A percentile compares a stretch with the other conserved stretches of the same genome.
Evolutionary conservation across 2,113 vertebrate species (phyloP).

Genomic region (Daboia siamensis): DNA sequence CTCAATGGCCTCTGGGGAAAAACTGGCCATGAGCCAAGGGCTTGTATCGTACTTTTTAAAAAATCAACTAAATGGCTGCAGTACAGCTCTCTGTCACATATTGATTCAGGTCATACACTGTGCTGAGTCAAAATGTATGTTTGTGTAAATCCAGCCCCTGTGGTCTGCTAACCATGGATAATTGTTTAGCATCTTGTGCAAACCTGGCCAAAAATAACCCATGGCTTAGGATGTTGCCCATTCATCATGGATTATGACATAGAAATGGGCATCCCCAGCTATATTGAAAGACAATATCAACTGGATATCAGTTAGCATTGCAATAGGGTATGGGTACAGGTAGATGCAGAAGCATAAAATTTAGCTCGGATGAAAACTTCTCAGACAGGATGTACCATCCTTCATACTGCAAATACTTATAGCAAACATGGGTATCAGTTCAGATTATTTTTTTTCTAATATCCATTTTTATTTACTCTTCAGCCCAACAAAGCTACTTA

Average conservation of each 20-base stretch:
- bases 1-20: not conserved
- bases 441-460: not conserved
- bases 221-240: not conserved
- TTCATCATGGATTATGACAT: not conserved
- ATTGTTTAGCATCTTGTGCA: not conserved
- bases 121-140: not conserved
- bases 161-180: not conserved
- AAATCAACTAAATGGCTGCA: not conserved
- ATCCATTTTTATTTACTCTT: not conserved
- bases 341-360: not conserved
- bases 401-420: not conserved
- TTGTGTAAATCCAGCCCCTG: not conserved
- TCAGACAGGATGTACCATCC: not conserved
- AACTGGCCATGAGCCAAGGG: not conserved
- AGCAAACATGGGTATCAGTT: not conserved
- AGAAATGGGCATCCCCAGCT: not conserved
- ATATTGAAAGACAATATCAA: not conserved
- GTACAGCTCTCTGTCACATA: not conserved
- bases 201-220: not conserved
- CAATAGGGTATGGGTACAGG: not conserved
- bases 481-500: not conserved
- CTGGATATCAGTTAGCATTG: not conserved
- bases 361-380: not conserved
- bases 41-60: not conserved
- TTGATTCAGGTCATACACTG: not conserved